phyloP scores from a whole-genome alignment of 2,797 vertebrate genomes.

The Erithacus rubecula region DNA sequence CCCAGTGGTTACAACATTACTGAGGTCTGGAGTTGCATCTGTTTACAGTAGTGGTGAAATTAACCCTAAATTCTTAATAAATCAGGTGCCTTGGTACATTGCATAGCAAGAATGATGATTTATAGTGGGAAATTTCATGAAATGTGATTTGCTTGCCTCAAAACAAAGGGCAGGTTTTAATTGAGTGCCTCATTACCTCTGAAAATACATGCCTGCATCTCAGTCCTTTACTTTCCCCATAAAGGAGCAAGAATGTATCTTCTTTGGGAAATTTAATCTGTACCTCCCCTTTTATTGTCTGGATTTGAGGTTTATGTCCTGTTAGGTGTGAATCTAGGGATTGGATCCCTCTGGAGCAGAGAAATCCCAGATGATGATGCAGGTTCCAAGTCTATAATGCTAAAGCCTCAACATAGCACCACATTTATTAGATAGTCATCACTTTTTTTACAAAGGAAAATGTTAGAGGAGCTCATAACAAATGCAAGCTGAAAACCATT shows the following conservation, averaged over 20 bases:
- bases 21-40: neutral
- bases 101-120: neutral
- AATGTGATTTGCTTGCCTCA: neutral
- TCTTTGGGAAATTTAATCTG: neutral
- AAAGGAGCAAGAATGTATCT: neutral
- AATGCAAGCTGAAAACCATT: constrained; percentile 62
- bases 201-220: neutral
- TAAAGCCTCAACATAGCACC: constrained; percentile 9
- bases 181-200: neutral
- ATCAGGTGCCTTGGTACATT: neutral
- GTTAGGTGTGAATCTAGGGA: constrained; percentile 13
- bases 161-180: neutral
- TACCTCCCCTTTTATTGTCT: neutral
- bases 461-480: constrained; percentile 39
- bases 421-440: constrained; percentile 59
- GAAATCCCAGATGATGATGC: neutral
- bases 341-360: constrained; percentile 24
- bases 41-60: neutral
- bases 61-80: neutral
- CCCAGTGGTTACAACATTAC: neutral
- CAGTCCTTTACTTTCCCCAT: neutral
- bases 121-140: neutral
- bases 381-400: constrained; percentile 39
- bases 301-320: neutral
- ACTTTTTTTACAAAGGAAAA: constrained; percentile 54